Conservation (phyloP, 2,888 invertebrate genomes). For the Lingula anatina region DNA sequence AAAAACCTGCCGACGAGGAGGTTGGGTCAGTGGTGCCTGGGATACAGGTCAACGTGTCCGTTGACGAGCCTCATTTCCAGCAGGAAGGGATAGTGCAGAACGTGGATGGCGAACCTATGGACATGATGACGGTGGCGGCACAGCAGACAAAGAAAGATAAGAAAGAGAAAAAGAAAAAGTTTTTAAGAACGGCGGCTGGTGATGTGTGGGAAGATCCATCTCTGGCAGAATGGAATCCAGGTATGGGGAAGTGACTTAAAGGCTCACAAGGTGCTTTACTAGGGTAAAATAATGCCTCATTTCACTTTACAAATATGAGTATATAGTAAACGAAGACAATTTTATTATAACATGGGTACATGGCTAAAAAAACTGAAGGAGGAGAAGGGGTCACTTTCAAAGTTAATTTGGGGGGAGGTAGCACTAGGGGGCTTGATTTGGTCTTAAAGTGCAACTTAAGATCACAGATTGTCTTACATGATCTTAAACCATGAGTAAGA, state of each 20-base stretch:
- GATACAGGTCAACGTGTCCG: background rate
- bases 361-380: too few species aligned
- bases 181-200: slow-evolving; percentile 87
- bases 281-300: background rate
- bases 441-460: too few species aligned
- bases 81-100: slow-evolving; percentile 7
- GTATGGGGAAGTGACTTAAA: slow-evolving; percentile 44
- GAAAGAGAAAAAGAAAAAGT: slow-evolving; percentile 65
- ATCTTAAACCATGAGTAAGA: too few species aligned
- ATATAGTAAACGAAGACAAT: too few species aligned
- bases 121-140: slow-evolving; percentile 3
- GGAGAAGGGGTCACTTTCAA: background rate
- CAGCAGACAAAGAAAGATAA: slow-evolving; percentile 43
- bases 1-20: slow-evolving; percentile 1
- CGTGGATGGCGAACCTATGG: slow-evolving; percentile 11
- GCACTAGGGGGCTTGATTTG: too few species aligned
- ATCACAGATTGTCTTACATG: too few species aligned
- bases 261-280: background rate
- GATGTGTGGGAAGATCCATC: slow-evolving; percentile 95
- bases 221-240: slow-evolving; percentile 90
- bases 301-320: too few species aligned
- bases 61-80: background rate
- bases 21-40: background rate
- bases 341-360: too few species aligned
- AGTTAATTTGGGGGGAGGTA: too few species aligned